phyloP scores from a whole-genome alignment of 2,113 vertebrate species.

The Solea solea region DNA sequence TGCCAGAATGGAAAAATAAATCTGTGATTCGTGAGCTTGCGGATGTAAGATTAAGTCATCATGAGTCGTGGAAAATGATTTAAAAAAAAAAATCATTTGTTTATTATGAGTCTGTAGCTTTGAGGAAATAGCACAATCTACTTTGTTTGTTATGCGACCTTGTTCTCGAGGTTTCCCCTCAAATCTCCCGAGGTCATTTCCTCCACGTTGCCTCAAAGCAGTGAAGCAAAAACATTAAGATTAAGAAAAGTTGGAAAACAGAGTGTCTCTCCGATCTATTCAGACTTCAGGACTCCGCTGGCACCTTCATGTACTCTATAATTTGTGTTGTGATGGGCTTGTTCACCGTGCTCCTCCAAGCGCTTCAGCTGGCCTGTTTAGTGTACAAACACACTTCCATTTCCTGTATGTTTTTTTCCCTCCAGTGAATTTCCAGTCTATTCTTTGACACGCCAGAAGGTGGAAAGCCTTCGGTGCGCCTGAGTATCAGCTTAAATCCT shows the following conservation, averaged over 20 bases:
- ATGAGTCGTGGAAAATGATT: slow-evolving; percentile 38
- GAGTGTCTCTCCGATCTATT: slow-evolving; percentile 6
- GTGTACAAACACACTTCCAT: slow-evolving; percentile 41
- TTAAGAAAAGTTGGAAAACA: slow-evolving; percentile 30
- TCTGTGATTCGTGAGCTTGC: slow-evolving; percentile 22
- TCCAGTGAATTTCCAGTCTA: not conserved
- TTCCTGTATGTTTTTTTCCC: slow-evolving; percentile 18
- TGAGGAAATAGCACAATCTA: slow-evolving; percentile 20
- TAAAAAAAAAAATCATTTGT: slow-evolving; percentile 35
- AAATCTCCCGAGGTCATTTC: slow-evolving; percentile 30
- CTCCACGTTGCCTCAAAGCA: not conserved
- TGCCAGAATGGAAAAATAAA: slow-evolving; percentile 45
- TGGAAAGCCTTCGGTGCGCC: slow-evolving; percentile 48
- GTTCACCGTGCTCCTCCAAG: slow-evolving; percentile 39
- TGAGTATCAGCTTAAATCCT: slow-evolving; percentile 67
- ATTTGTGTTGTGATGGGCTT: slow-evolving; percentile 53
- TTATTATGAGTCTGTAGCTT: slow-evolving; percentile 36
- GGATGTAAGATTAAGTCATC: slow-evolving; percentile 45
- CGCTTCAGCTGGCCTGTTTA: slow-evolving; percentile 8
- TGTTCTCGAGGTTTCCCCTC: slow-evolving; percentile 1
- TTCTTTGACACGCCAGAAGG: slow-evolving; percentile 13
- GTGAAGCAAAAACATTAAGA: slow-evolving; percentile 18
- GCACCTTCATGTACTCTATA: slow-evolving; percentile 44
- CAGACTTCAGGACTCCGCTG: slow-evolving; percentile 14
- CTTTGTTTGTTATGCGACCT: not conserved